Evolutionary conservation across 2,113 vertebrate species (phyloP), one percentile per base, ranked within the genome.

Genomic region (Onychostoma macrolepis): DNA sequence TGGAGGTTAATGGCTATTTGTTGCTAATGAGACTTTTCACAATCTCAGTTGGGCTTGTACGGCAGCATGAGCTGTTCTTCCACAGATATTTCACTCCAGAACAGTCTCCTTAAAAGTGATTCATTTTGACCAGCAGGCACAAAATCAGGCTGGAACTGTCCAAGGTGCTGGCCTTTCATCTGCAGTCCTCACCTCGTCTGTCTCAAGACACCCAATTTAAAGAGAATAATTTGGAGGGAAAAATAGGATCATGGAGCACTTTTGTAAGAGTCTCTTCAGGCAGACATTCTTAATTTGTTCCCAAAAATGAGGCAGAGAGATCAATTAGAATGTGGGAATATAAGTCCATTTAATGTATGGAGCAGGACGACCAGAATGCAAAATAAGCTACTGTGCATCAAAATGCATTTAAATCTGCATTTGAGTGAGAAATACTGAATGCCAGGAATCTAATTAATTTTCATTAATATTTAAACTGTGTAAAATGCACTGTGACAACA

Each of bases 111-210:
- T 53, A 84, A 90, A 90, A 90, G 80, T 90, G 90, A 91, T 91
- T 93, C 89, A 87, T 90, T 94, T 91, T 92, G 89, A 89, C 85
- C 88, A 82, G 84, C 85, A 85, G 88, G 82, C 83, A 85, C 87
- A 76, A 90, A 89, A 92, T 94, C 89, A 80, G 76, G 63, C 87
- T 86, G 91, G 92, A 92, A 93, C 94, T 93, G 92, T 91, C 87
- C 88, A 87, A 90, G 92, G 90, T 90, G 88, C 80, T 92, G 91
- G 86, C 90, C 91, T 92, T 92, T 92, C 91, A 92, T 93, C 91
- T 61, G 87, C 85, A 84, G 63, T 67, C 81, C 74, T 88, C 82
- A 88, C 82, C 82, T 80, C 84, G 56, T 86, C 78, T 50, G 86
- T 91, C 90, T 93, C 87, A 82, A 10, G 48, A 15, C 84, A 88